Evolutionary conservation across 1,140 invertebrate genomes (phyloP), one percentile per base, ranked within the genome.

Genomic region (Maconellicoccus hirsutus): DNA sequence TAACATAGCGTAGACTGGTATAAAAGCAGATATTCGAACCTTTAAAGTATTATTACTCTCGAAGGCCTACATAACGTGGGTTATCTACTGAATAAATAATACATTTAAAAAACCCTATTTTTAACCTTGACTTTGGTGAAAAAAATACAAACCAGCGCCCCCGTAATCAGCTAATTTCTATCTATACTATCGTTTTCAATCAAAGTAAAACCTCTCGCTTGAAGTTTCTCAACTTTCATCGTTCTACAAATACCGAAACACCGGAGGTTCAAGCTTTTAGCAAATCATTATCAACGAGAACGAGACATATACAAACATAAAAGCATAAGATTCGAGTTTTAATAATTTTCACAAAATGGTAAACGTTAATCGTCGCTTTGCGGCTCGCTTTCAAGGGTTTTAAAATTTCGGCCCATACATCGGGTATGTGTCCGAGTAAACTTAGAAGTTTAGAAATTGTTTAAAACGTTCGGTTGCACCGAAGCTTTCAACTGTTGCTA

Each of bases 401-500:
- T 52, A 52, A 52, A 52, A 52, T 52, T 52, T 19, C 42, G 42
- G 6, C 29, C 29, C 29, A 3, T 6, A 33, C 42, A 52, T 52
- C 42, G 42, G 29, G 29, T 33, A 33, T 33, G 29, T 33, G 29
- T 33, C 42, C 42, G 42, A 52, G 42, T 33, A 6, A 33, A 33
- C 42, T 52, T 52, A 19, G 42, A 52, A 52, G 42, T 52, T 52
- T 14, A 16, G n/a, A 52, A 52, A 52, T 52, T 52, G 42, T 52
- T 52, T 52, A 52, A 52, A 52, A 52, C 42, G 42, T 52, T 52
- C 16, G 42, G 42, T 33, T 52, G 42, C 42, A 52, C 42, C 42
- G 42, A 52, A 52, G 42, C 42, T 52, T 52, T 52, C 42, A 52
- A 52, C 42, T 52, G 42, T 52, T 52, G 42, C 42, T 52, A 52